These are phyloP conservation scores for Cloeon dipterum DNA, from an alignment of 2,888 invertebrate species.

Conservation along the genomic window DNA sequence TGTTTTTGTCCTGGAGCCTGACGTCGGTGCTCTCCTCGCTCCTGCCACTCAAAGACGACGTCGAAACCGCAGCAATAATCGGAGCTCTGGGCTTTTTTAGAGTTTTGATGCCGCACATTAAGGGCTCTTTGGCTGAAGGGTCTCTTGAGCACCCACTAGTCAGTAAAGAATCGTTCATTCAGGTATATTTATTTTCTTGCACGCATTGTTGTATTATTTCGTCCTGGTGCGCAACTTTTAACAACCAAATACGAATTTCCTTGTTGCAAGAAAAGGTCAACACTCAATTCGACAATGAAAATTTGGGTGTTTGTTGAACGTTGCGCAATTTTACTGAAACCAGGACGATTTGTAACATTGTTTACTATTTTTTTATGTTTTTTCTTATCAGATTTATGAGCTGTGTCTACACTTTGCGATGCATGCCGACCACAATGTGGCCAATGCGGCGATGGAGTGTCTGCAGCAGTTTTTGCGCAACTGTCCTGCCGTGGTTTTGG, in stretches of 20 bases:
- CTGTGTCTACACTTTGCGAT: slow-evolving; percentile 22
- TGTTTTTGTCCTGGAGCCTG: slow-evolving; percentile 32
- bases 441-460: slow-evolving; percentile 63
- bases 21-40: neutral
- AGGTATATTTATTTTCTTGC: slow-evolving; percentile 13
- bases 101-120: slow-evolving; percentile 2
- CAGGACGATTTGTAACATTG: too few relatives aligned
- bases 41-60: neutral
- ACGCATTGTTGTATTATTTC: neutral
- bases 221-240: too few relatives aligned
- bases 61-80: slow-evolving; percentile 2
- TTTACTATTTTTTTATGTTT: slow-evolving; percentile 2
- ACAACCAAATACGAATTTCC: too few relatives aligned
- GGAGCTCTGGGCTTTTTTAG: slow-evolving; percentile 4
- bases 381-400: slow-evolving; percentile 17
- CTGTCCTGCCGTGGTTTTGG: slow-evolving; percentile 26
- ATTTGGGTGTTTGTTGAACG: too few relatives aligned
- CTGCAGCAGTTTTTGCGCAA: slow-evolving; percentile 35
- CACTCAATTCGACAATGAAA: too few relatives aligned
- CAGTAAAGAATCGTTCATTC: slow-evolving; percentile 17
- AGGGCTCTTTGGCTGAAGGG: slow-evolving; percentile 8
- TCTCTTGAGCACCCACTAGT: slow-evolving; percentile 12
- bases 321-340: too few relatives aligned
- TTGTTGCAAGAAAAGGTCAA: too few relatives aligned
- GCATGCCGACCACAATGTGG: slow-evolving; percentile 62